Evolutionary conservation across 2,113 vertebrate species (phyloP), one percentile per base, ranked within the genome.

Genomic region (Rhinopomastus cyanomelas): DNA sequence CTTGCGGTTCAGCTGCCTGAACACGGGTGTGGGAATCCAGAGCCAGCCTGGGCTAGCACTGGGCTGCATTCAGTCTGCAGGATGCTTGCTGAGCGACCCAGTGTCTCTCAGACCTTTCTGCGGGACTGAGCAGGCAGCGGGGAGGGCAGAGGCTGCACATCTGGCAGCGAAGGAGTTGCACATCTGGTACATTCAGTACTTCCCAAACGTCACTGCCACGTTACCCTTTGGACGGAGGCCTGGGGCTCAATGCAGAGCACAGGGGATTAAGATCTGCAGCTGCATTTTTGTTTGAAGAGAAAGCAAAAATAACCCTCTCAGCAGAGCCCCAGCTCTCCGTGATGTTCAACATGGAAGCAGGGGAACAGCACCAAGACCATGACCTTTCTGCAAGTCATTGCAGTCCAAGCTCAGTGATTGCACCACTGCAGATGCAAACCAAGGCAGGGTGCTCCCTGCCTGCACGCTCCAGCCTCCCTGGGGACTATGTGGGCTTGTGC

Each of bases 141-240:
- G 15, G 5, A 32, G 59, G 26, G 61, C 30, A 20, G 17, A 12
- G 29, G 30, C 26, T 3, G 27, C 81, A 82, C 92, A 96, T 94
- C 94, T 90, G 89, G 91, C 85, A 29, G 8, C 1, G 5, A 55
- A 80, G 39, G 62, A 92, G 37, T n/a, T 52, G 42, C 81, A 94
- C 89, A 95, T 94, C 81, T 92, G 87, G 92, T 93, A 96, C 92
- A 95, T 85, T 77, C 64, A 93, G 94, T 96, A 90, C 94, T 94
- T 94, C 89, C 93, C 85, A 32, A 69, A 88, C 95, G 85, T 57
- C 77, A 26, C 83, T 95, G 94, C 92, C 94, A 94, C 86, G 90
- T 94, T 94, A 78, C 49, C 77, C 80, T 86, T 91, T 94, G 93
- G 91, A 87, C 12, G 3, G 49, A 57, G 61, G 83, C 88, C 88